Base-by-base conservation (phyloP, 2,797 vertebrate genomes). In the Sitta carolinensis region DNA sequence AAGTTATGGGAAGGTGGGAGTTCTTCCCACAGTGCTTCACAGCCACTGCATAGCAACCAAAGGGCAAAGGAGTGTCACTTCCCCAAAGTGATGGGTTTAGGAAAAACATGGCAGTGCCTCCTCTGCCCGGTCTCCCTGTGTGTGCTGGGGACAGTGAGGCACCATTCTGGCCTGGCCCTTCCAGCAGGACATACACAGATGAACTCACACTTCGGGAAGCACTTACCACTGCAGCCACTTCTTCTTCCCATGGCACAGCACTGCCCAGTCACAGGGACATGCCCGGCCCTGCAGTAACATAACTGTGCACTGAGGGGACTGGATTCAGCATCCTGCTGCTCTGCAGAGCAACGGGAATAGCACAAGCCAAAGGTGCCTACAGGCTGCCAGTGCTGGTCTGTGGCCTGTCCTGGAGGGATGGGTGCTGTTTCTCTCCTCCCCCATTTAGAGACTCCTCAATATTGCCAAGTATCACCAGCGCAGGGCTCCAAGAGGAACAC, bases 251-350 rank as follows among this genome's bases (percentile, higher is more conserved):
- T 0, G 0, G 32, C 52, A 42, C 2, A 1, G 50, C 54, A 13
- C 43, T 30, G 25, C 34, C 54, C 5, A 1, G 18, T 26, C 42
- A 5, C 7, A 58, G 26, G 30, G 64, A 55, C 1, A 0, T 16
- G 21, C 29, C 40, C 7, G 16, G 30, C 40, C 48, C 40, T 14
- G 18, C 42, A 27, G 32, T 12, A 52, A 66, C 3, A 1, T 7
- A 9, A 9, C 6, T 0, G 0, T 51, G 47, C 47, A n/a, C 2
- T 1, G 68, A 48, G 13, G 22, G 48, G 48, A 59, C 36, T 1
- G 3, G 48, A 83, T 59, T 27, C 62, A 50, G 20, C 30, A 42
- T 11, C n/a, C 68, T 16, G 20, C n/a, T 40, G n/a, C 57, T 66
- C 76, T 42, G 61, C 72, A 76, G 38, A 38, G 51, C 2, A 1